Evolutionary conservation across 2,113 vertebrate genomes (phyloP), one percentile per base, ranked within the genome.

Genomic region (Dipodomys spectabilis): DNA sequence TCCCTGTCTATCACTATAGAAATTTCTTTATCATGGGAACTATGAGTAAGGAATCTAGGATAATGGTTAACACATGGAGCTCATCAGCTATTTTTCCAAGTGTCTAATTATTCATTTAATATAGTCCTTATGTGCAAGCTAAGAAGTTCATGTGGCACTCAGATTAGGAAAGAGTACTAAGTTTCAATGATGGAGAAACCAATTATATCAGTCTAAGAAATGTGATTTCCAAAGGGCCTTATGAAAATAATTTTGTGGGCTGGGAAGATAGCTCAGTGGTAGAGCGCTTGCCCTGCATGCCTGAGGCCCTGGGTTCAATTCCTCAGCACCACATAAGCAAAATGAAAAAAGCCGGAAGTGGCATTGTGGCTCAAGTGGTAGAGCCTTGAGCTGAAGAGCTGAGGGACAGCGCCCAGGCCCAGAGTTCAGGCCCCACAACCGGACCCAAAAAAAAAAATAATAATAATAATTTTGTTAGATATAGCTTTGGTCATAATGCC

Each of bases 131-230:
- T 81, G 86, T 4, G 7, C 10, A 92, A 90, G 23, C 19, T 49
- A 95, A 77, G 19, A 75, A 86, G 49, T 72, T 68, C 16, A 95
- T 23, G 10, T 93, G 19, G 28, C 87, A 28, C 6, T 77, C 62
- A 73, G 85, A 22, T 81, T 82, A 92, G 79, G 45, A 91, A 82
- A 94, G 27, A 78, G 86, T 25, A 83, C 79, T 67, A n/a, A 49
- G 13, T 77, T 88, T 45, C 64, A 95, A 57, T 45, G 75, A 77
- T 30, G 25, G 60, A 78, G 49, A 5, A 28, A 73, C 83, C 73
- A 72, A 45, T 3, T 39, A 39, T 53, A 7, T 82, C 39, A 88
- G 9, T 65, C 62, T 92, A 68, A 81, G 15, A 92, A 6, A 32
- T 73, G 13, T 75, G 81, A 44, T 13, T 86, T 90, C 39, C 73